phyloP scores from a whole-genome alignment of 1,140 invertebrate species.

The Pseudomyrmex dendroicus region DNA sequence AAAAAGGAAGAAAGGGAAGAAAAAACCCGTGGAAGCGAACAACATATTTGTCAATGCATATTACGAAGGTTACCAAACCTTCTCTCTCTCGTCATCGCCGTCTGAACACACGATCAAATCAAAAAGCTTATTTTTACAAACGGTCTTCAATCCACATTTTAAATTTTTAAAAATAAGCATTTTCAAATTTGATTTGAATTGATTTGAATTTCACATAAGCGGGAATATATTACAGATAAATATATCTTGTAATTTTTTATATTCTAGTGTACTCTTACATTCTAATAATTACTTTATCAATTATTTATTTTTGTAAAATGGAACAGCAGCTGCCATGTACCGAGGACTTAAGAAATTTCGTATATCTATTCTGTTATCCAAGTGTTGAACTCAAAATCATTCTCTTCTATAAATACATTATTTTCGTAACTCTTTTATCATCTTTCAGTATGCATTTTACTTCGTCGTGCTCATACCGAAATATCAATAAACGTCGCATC shows the following conservation, averaged over 20 bases:
- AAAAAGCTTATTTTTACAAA: slow-evolving; percentile 35
- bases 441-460: slow-evolving; percentile 58
- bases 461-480: slow-evolving; percentile 51
- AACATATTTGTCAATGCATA: slow-evolving; percentile 72
- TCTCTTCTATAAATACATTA: not conserved
- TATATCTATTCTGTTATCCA: too few relatives aligned
- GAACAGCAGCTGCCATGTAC: too few relatives aligned
- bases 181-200: not conserved
- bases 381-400: too few relatives aligned
- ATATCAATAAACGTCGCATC: slow-evolving; percentile 46
- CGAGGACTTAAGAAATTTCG: too few relatives aligned
- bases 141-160: slow-evolving; percentile 10
- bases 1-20: not conserved
- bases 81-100: slow-evolving; percentile 4
- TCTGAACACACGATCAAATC: slow-evolving; percentile 16
- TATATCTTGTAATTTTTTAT: too few relatives aligned
- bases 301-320: not conserved
- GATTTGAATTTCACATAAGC: not conserved
- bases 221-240: too few relatives aligned
- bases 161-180: not conserved
- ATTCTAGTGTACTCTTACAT: too few relatives aligned
- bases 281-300: not conserved
- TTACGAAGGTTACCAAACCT: slow-evolving; percentile 69
- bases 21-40: slow-evolving; percentile 10
- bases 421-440: slow-evolving; percentile 26